A percentile compares a stretch with the other conserved stretches of the same genome.
Evolutionary conservation across 2,113 vertebrate species (phyloP).

Genomic region (Formicarius rufipectus): DNA sequence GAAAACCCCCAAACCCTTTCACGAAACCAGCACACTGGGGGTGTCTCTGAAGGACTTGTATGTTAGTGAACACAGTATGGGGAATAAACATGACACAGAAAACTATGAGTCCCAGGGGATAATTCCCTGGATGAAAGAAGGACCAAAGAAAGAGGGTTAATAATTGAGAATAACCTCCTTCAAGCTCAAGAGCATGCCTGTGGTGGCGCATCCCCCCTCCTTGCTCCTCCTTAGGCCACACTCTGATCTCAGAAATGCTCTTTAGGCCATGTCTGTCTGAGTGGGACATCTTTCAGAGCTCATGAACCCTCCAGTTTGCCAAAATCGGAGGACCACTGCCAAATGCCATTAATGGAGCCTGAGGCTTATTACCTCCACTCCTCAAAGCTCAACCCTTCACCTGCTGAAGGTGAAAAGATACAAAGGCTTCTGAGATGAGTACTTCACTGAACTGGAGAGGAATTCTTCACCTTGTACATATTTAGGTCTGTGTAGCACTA

Average conservation of each 20-base stretch:
- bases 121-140: background rate
- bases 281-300: background rate
- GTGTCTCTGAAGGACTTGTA: background rate
- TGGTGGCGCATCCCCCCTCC: background rate
- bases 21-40: background rate
- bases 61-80: background rate
- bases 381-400: no score
- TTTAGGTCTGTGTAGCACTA: no score
- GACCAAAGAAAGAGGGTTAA: background rate
- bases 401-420: no score
- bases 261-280: background rate
- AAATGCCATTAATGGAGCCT: no score
- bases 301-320: background rate
- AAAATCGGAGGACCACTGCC: no score
- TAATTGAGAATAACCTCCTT: background rate
- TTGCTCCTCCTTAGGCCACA: background rate
- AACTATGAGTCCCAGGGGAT: background rate
- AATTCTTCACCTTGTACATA: no score
- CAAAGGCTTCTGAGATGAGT: no score
- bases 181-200: background rate
- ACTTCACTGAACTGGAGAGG: no score
- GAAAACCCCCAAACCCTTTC: background rate
- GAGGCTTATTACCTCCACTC: no score
- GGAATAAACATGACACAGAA: background rate
- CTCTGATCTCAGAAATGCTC: background rate